Percentiles rank a stretch among this genome's conserved stretches.
phyloP scores from a whole-genome alignment of 2,113 vertebrate genomes.

The Campylorhamphus procurvoides region DNA sequence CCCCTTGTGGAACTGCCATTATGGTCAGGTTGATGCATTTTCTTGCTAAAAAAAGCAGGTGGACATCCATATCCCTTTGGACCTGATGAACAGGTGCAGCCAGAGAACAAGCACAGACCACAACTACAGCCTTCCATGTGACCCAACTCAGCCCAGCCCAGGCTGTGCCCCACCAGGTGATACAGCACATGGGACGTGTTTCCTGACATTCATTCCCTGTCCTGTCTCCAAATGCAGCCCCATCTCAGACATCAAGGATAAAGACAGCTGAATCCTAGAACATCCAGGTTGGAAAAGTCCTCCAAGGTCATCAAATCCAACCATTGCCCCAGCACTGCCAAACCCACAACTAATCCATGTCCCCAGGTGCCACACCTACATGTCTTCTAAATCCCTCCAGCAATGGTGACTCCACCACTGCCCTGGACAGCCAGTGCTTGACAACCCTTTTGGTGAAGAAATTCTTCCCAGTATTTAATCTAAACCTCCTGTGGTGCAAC shows the following conservation, averaged over 20 bases:
- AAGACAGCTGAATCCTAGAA: background rate
- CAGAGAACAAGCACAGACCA: background rate
- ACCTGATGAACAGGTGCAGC: background rate
- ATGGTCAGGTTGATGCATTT: background rate
- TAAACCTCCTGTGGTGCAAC: background rate
- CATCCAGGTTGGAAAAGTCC: background rate
- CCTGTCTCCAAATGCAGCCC: background rate
- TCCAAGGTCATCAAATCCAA: accelerated
- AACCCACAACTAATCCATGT: background rate
- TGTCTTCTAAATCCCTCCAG: background rate
- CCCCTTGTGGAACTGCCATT: accelerated
- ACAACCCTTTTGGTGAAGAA: background rate
- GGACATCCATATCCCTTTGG: background rate
- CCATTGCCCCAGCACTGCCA: background rate
- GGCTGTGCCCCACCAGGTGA: background rate
- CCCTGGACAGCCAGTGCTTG: accelerated
- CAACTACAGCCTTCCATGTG: accelerated
- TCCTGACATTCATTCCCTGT: accelerated
- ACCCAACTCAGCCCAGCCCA: background rate
- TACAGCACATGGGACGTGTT: background rate
- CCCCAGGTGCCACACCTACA: background rate
- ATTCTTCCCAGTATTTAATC: background rate
- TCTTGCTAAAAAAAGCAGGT: background rate
- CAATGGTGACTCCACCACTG: too few relatives aligned
- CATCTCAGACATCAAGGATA: background rate